Evolutionary conservation across 64 coral and sea anemone species (phyloP), one percentile per base, ranked within the genome.

Genomic region (Exaiptasia diaphana): DNA sequence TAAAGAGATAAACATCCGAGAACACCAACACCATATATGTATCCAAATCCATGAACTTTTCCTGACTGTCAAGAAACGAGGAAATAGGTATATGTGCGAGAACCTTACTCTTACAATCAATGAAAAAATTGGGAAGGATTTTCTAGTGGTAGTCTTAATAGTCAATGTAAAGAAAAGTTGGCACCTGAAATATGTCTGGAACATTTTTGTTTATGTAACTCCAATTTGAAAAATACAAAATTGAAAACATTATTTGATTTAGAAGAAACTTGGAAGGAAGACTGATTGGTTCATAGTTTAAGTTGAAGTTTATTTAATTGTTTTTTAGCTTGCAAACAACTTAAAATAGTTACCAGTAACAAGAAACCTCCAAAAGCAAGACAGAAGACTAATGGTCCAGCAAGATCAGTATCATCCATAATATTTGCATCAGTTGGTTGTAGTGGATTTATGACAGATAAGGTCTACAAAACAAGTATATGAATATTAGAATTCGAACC

Each of bases 371-470:
- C 95, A 86, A 99, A 99, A 20, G 95, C 95, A 40, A 99, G 41
- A 35, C 95, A 99, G 28, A 99, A 99, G 28, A 99, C 95, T 44
- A 99, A 64, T 50, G 95, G 95, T 13, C 95, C 95, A 41, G 95
- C 95, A 48, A 99, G 72, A 71, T 99, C 95, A 64, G 90, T 99
- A 27, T 99, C 95, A 93, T 99, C 95, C 95, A 99, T 99, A 41
- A 99, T 99, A 29, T 82, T 88, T 0, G 95, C 87, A 20, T 93
- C 90, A 75, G 90, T 99, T 37, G 88, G 90, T 83, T 93, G 90
- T 4, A 99, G 62, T n/a, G 95, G 95, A 49, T 99, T 99, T 48
- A 99, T 75, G 18, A 99, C 95, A 33, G 95, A 97, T 38, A 92
- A 75, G 57, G 94, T 97, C 90, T 97, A 34, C 10, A 73, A 75